Evolutionary conservation across 2,797 vertebrate genomes (phyloP), one percentile per base, ranked within the genome.

Genomic region (Tenualosa thibaudeaui): DNA sequence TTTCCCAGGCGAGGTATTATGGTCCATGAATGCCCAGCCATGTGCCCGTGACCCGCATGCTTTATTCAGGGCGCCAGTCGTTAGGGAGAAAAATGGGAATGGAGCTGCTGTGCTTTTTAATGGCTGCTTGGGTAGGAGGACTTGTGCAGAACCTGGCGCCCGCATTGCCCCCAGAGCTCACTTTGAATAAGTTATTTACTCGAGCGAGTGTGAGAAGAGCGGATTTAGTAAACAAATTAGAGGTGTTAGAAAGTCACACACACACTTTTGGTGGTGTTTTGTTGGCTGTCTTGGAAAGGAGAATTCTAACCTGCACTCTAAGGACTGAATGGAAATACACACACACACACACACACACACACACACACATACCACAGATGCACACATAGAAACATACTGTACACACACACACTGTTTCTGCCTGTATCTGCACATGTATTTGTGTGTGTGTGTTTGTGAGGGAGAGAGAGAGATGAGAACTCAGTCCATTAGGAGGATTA

Each of bases 401-500:
- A 31, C 51, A 53, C 51, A 10, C 51, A 53, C 51, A 10, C 51
- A 53, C 51, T 46, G 46, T 46, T 46, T 46, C 46, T 4, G 46
- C 31, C 31, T 31, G 31, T 31, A 31, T 1, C 31, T 31, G 31
- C 31, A 31, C 31, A 31, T 53, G 51, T 53, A 2, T 53, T 53
- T 53, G 51, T 53, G 51, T 10, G 51, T 53, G 51, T 53, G 31
- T 31, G 31, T 31, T 31, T 31, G 31, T 31, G 31, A 31, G 31
- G 31, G 31, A 31, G 31, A 31, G 51, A 82, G 53, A 75, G 83
- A 83, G 43, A 81, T 82, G 85, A 81, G 86, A 10, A 53, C 13
- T 53, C 51, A 2, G 84, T 81, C 60, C 81, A 87, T 90, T 90
- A 89, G 83, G 81, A 58, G 81, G 58, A n/a, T 85, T 86, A 86